Evolutionary conservation across 2,888 invertebrate species (phyloP).

Genomic region (Thecophora atra): DNA sequence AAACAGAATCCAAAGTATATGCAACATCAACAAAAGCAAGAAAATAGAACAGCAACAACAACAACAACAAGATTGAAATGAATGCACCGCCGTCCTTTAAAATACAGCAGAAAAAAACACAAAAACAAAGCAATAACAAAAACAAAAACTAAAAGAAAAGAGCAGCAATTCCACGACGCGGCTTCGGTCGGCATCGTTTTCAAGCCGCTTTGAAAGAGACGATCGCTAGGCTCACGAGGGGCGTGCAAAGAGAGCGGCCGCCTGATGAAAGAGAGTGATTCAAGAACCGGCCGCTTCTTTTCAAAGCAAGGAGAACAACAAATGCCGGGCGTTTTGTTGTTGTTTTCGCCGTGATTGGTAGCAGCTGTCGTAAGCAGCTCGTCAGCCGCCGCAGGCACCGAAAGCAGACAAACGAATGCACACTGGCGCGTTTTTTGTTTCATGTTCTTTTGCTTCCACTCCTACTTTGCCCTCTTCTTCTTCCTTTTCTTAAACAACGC

Average conservation of each 20-base stretch:
- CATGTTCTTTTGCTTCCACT: too few relatives aligned
- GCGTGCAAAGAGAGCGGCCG: background rate
- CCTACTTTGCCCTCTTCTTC: too few relatives aligned
- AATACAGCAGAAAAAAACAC: background rate
- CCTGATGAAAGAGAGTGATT: background rate
- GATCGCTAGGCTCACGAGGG: background rate
- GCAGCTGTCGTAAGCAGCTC: too few relatives aligned
- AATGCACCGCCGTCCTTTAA: background rate
- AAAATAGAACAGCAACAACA: conserved; percentile 10
- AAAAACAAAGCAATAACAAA: conserved; percentile 4
- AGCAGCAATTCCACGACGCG: conserved; percentile 18
- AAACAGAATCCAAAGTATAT: conserved; percentile 22
- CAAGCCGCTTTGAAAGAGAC: background rate
- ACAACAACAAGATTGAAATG: conserved; percentile 1
- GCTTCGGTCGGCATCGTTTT: conserved; percentile 10
- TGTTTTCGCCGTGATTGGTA: too few relatives aligned
- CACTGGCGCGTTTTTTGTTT: too few relatives aligned
- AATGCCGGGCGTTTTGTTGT: too few relatives aligned
- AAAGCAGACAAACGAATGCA: too few relatives aligned
- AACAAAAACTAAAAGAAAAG: background rate
- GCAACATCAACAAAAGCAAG: conserved; percentile 28
- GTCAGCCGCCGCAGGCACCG: too few relatives aligned
- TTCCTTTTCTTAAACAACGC: too few relatives aligned
- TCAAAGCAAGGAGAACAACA: too few relatives aligned
- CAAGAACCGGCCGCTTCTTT: too few relatives aligned